These are phyloP conservation scores for Antheraea yamamai DNA, from an alignment of 2,888 invertebrate genomes.

Conservation along the genomic window DNA sequence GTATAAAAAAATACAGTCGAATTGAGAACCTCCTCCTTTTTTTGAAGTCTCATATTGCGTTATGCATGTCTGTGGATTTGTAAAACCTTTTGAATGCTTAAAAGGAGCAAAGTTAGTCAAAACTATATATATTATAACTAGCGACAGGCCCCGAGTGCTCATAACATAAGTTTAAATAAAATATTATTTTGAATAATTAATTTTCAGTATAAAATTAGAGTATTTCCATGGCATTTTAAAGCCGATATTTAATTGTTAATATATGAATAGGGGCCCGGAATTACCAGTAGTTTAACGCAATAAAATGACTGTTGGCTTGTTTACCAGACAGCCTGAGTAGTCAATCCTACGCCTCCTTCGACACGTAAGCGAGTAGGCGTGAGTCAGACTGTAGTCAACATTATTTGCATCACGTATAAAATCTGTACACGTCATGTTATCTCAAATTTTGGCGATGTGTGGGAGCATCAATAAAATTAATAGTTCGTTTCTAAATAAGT, in stretches of 20 bases:
- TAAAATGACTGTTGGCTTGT: not conserved
- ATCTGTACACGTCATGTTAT: conserved; percentile 4
- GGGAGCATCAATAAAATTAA: not conserved
- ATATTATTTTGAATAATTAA: no score
- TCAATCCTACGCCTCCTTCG: conserved; percentile 4
- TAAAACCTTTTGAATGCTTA: not conserved
- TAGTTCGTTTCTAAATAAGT: not conserved
- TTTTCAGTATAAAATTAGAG: no score
- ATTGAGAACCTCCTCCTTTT: no score
- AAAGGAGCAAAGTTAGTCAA: no score
- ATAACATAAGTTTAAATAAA: no score
- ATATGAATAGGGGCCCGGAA: not conserved
- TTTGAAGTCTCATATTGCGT: no score
- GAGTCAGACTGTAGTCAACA: conserved; percentile 8
- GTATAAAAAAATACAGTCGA: no score
- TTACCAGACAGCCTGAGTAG: not conserved
- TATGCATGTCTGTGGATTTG: not conserved
- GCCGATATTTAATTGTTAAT: no score
- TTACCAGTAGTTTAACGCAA: not conserved
- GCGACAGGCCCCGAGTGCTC: no score
- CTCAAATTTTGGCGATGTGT: not conserved
- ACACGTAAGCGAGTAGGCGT: conserved; percentile 17
- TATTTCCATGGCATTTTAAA: no score
- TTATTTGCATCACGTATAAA: not conserved
- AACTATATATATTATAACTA: no score